A percentile compares a stretch with the other conserved stretches of the same genome.
phyloP scores from a whole-genome alignment of 2,113 vertebrate species.

The human (Homo sapiens) region DNA sequence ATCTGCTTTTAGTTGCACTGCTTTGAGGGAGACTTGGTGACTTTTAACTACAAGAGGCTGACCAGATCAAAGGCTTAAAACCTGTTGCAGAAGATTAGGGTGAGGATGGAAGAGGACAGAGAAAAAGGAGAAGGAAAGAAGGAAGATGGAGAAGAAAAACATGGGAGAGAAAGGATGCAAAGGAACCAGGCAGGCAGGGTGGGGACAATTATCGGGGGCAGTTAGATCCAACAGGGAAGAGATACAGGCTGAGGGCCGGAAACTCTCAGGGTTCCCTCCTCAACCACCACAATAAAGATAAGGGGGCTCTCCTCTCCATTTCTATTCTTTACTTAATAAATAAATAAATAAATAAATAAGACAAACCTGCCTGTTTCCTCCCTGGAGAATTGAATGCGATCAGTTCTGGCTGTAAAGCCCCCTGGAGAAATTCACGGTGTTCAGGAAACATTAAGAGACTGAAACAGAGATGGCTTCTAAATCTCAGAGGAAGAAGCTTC shows the following conservation, averaged over 20 bases:
- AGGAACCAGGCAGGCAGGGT: background rate
- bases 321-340: slow-evolving; percentile 59
- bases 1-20: background rate
- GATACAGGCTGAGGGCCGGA: background rate
- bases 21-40: background rate
- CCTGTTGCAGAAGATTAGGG: background rate
- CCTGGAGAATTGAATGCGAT: slow-evolving; percentile 61
- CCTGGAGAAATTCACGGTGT: slow-evolving; percentile 78
- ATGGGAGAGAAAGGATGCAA: background rate
- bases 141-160: background rate
- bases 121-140: background rate
- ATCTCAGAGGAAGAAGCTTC: slow-evolving; percentile 71
- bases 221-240: background rate
- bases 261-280: background rate
- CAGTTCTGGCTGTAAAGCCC: slow-evolving; percentile 71
- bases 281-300: background rate
- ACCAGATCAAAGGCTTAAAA: background rate
- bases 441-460: slow-evolving; percentile 78
- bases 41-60: background rate
- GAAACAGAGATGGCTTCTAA: slow-evolving; percentile 76
- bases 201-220: background rate
- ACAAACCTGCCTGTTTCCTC: slow-evolving; percentile 68
- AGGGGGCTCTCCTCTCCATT: background rate
- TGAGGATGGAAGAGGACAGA: background rate
- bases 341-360: slow-evolving; percentile 73